Evolutionary conservation across 1,140 invertebrate genomes (phyloP).

Genomic region (Lucilia sericata): DNA sequence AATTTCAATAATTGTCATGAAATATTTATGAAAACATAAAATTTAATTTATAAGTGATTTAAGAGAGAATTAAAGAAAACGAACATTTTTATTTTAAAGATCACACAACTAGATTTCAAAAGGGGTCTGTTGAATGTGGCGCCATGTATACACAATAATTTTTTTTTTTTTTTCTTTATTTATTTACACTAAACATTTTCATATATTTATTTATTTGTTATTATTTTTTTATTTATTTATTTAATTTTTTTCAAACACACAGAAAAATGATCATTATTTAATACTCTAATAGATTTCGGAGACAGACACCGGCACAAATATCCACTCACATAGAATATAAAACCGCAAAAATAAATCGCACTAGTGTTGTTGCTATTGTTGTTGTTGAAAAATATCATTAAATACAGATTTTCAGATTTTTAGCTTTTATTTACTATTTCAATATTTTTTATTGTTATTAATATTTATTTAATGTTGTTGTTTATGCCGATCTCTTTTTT

Average conservation of each 20-base stretch:
- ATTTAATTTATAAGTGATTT: background rate
- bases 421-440: background rate
- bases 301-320: background rate
- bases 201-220: background rate
- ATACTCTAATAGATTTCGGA: background rate
- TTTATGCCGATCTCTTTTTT: background rate
- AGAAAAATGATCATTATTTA: constrained; percentile 11
- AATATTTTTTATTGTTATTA: constrained; percentile 4
- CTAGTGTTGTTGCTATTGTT: background rate
- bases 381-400: background rate
- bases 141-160: background rate
- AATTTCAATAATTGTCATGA: constrained; percentile 1
- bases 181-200: background rate
- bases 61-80: background rate
- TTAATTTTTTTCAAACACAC: background rate
- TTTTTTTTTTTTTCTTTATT: background rate
- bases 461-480: constrained; percentile 10
- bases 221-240: background rate
- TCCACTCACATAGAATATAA: background rate
- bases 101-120: background rate
- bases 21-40: constrained; percentile 7
- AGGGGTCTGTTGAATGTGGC: background rate
- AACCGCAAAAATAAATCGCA: background rate
- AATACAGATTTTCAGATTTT: background rate
- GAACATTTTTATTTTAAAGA: background rate